Evolutionary conservation across 2,113 vertebrate genomes (phyloP), one percentile per base, ranked within the genome.

Genomic region (Ancistrus triradiatus): DNA sequence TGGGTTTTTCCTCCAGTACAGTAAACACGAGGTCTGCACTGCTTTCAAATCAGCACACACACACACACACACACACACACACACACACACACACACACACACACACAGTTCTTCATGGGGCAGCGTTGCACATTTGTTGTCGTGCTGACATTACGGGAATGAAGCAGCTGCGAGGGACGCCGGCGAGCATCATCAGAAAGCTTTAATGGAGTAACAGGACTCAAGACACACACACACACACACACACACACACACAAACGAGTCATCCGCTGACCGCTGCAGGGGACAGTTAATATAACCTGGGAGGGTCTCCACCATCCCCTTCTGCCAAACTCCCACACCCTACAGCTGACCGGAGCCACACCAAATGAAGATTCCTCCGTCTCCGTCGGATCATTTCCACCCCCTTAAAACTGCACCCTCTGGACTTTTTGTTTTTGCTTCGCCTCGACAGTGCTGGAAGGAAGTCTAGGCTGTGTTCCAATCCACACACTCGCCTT

Each of bases 321-420:
- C 52, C 62, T 64, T 64, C 63, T 49, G 63, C 71, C 59, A 0
- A 3, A 14, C 22, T 27, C 7, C 13, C 43, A 62, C 28, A 35
- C 38, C 2, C 33, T 47, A 57, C 63, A 71, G 57, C 57, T 71
- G 57, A 61, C 57, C 59, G 7, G 28, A 59, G 61, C 43, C 42
- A 15, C 43, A 6, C 11, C 62, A 61, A 48, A 27, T 55, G 49
- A 48, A 66, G 57, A 71, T 66, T 61, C 62, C 57, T 13, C 15
- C 22, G 28, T 55, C 56, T 11, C 10, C 33, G 37, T 44, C 44
- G 42, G 38, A 46, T 47, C 28, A 42, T 52, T 52, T 47, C 22
- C 52, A 69, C 33, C 48, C 38, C 48, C 13, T 27, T 47, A 15
- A 5, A 35, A 48, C 40, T 18, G n/a, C 3, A 28, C 58, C 28